A percentile compares a stretch with the other conserved stretches of the same genome.
phyloP scores from a whole-genome alignment of 2,113 vertebrate species.

The Dipodomys stephensi region DNA sequence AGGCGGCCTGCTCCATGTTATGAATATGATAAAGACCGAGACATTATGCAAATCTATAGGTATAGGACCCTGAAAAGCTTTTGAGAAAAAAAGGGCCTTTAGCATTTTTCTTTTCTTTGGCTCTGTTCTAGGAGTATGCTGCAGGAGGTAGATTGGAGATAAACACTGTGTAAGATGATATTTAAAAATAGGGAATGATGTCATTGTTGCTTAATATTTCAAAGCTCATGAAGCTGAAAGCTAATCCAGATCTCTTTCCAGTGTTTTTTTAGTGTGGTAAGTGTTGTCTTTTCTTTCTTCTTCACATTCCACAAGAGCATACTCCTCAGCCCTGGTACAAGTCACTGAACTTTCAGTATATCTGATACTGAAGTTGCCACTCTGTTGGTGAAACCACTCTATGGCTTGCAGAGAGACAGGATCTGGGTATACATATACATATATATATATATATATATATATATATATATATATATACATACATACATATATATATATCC shows the following conservation, averaged over 20 bases:
- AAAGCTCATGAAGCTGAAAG: neutral
- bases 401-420: neutral
- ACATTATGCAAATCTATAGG: neutral
- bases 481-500: no score
- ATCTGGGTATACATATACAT: no score
- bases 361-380: neutral
- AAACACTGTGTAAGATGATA: neutral
- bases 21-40: neutral
- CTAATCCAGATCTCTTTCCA: neutral
- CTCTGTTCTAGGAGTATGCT: neutral
- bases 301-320: neutral
- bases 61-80: neutral
- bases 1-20: neutral
- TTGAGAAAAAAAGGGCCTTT: neutral
- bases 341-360: neutral
- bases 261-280: neutral
- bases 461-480: no score
- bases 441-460: no score
- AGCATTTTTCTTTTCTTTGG: conserved; percentile 41
- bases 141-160: neutral
- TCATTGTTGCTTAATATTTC: conserved; percentile 21
- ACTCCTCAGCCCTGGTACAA: accelerated
- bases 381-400: neutral
- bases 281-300: conserved; percentile 51
- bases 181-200: neutral